Conservation (phyloP, 2,797 vertebrate genomes). For the Amblyopsis hoosieri region DNA sequence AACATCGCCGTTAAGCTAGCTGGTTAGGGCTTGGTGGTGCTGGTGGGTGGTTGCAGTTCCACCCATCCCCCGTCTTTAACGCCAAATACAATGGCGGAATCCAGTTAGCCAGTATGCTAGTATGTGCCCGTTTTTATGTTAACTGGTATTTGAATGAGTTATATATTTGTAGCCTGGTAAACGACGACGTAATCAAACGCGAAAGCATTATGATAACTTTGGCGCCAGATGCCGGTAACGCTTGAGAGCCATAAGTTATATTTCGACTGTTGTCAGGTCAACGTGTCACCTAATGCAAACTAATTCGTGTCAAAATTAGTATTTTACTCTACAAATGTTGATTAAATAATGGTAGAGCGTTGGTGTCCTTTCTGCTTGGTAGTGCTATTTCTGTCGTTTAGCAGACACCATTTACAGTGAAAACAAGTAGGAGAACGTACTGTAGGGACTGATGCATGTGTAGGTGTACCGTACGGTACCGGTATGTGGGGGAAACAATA, state of each 20-base stretch:
- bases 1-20: slow-evolving; percentile 28
- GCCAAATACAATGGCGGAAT: slow-evolving; percentile 75
- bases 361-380: background rate
- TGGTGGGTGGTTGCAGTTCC: slow-evolving; percentile 56
- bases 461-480: no score
- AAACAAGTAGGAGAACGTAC: no score
- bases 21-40: slow-evolving; percentile 39
- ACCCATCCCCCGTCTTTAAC: slow-evolving; percentile 76
- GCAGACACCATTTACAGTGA: no score
- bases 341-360: background rate
- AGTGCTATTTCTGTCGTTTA: no score
- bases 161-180: no score
- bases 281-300: background rate
- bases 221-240: slow-evolving; percentile 9
- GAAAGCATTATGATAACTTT: slow-evolving; percentile 45
- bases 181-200: slow-evolving; percentile 8
- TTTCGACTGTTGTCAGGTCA: slow-evolving; percentile 14
- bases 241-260: slow-evolving; percentile 24
- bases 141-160: background rate
- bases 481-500: no score
- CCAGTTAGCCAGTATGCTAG: slow-evolving; percentile 35
- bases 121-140: background rate
- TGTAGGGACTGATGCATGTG: no score
- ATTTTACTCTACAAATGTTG: no score
- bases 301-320: no score